Base-by-base conservation (phyloP, 2,113 vertebrate genomes). In the Gasterosteus aculeatus region DNA sequence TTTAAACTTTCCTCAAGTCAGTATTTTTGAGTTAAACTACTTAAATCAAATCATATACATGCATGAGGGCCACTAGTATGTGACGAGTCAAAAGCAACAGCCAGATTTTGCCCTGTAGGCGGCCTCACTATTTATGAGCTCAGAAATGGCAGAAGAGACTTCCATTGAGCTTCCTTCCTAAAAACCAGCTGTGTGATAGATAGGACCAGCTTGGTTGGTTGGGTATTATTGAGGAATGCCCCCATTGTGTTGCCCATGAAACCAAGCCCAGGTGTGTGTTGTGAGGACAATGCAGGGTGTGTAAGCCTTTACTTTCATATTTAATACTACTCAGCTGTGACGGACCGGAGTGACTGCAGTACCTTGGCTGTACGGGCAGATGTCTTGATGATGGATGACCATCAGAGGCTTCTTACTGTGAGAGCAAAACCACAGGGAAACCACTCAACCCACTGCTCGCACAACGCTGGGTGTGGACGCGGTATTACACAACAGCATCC, bases 331-430 rank as follows among this genome's bases (percentile, higher is more conserved):
- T 26, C 7, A 26, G 58, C 9, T 11, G 31, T 29, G 39, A 58
- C 26, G 53, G 57, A 74, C 1, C 44, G 64, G 54, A 71, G n/a
- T 39, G 3, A 10, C 39, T 51, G 61, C 70, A 16, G 92, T 95
- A 97, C 95, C 95, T 97, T 96, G 89, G 85, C 94, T 93, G 71
- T 95, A 89, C n/a, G 93, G 94, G 79, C 96, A 97, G 0, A 95
- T 87, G 2, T 95, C 94, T 77, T 92, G 83, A 83, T 97, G 96
- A 90, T 96, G 95, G 90, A 97, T 97, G 75, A 94, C 82, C 93
- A 98, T 98, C 87, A 97, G 56, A 4, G 97, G 96, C 82, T 96
- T 97, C 58, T 95, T 92, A 83, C 96, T 98, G 84, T 46, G 66
- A 47, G 68, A 81, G 12, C 19, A 69, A 79, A 81, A 84, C 29